Evolutionary conservation across 2,888 invertebrate genomes (phyloP), one percentile per base, ranked within the genome.

Genomic region (Opisthograptis luteolata): DNA sequence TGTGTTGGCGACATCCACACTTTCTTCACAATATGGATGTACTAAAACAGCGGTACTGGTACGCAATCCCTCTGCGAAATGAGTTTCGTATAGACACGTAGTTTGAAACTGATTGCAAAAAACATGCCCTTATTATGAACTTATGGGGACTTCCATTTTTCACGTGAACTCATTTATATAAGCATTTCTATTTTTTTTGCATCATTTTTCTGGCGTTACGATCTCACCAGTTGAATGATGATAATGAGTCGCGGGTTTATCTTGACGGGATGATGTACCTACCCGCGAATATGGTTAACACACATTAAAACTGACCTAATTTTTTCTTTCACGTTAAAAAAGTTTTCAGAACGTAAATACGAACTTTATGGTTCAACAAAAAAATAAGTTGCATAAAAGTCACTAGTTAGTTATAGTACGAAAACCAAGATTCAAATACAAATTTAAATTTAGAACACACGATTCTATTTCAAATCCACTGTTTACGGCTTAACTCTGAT

Each of bases 1-100:
- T 58, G 64, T 62, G 67, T 64, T 45, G 41, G 43, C 54, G 68
- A 69, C 61, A 64, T 64, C 55, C 60, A 62, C 61, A 61, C 60
- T 69, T 65, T 65, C 62, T 67, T 66, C 36, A 64, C 63, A 64
- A 66, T 63, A 60, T 64, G 56, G 51, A 45, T 73, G 70, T 57
- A 59, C 52, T 53, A 43, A 47, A 51, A 52, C 49, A 24, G 40
- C n/a, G 43, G 31, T 8, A 24, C 17, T 20, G 20, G 8, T 44
- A 22, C 45, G 25, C 24, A 31, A 34, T 36, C 55, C 51, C 44
- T 53, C 45, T 44, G 39, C 27, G 50, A 44, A 55, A 52, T 52
- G 52, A 50, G 39, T 60, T 47, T 54, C 30, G 27, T 28, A 49
- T 55, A 51, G 40, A 47, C 37, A 39, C 34, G 46, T 42, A 42